A percentile compares a stretch with the other conserved stretches of the same genome.
phyloP scores from a whole-genome alignment of 2,888 invertebrate species.

The Andrena chrysosceles region DNA sequence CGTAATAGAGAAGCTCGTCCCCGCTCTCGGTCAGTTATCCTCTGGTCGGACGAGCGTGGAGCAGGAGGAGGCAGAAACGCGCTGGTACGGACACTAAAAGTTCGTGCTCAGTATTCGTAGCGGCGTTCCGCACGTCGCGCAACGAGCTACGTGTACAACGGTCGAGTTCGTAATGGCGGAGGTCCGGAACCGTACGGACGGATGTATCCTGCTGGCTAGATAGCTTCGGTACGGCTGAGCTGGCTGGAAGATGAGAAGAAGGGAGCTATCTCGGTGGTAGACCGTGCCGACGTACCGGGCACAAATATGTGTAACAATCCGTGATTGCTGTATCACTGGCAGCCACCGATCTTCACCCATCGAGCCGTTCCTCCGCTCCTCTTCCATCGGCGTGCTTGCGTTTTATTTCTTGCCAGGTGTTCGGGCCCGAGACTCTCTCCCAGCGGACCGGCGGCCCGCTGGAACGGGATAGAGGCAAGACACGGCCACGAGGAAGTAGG shows the following conservation, averaged over 20 bases:
- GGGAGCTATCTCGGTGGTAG: conserved; percentile 54
- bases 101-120: conserved; percentile 65
- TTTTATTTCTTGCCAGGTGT: conserved; percentile 36
- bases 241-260: conserved; percentile 60
- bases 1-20: conserved; percentile 59
- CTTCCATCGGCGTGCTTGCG: conserved; percentile 44
- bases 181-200: conserved; percentile 65
- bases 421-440: conserved; percentile 7
- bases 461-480: conserved; percentile 22
- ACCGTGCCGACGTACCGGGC: conserved; percentile 67
- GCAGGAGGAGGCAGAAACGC: conserved; percentile 12
- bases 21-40: conserved; percentile 7
- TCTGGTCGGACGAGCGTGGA: conserved; percentile 59
- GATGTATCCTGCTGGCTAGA: conserved; percentile 66
- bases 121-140: conserved; percentile 17
- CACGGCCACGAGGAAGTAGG: conserved; percentile 15
- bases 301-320: conserved; percentile 78
- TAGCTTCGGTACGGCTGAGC: conserved; percentile 53
- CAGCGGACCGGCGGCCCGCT: conserved; percentile 31
- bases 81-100: conserved; percentile 46
- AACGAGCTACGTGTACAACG: conserved; percentile 46
- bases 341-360: conserved; percentile 74
- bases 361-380: conserved; percentile 20
- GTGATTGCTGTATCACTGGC: conserved; percentile 77
- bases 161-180: conserved; percentile 51